These are phyloP conservation scores for Capra hircus DNA, from an alignment of 2,113 vertebrate species.

Conservation along the genomic window DNA sequence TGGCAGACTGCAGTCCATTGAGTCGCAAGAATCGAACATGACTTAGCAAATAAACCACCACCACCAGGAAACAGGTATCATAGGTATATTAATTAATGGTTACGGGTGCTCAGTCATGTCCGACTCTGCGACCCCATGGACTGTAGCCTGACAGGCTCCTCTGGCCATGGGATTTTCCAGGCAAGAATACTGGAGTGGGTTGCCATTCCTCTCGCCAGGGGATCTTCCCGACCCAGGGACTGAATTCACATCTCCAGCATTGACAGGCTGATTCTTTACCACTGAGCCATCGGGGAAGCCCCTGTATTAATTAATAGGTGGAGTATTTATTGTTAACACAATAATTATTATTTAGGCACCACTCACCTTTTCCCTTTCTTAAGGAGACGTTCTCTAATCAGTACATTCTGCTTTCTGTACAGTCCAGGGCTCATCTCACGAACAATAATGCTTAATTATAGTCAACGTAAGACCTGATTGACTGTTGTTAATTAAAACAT, in stretches of 20 bases:
- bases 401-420: background rate
- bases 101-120: background rate
- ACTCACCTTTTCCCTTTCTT: background rate
- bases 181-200: background rate
- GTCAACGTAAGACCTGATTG: background rate
- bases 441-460: background rate
- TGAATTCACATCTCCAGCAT: background rate
- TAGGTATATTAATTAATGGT: background rate
- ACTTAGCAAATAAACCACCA: too few relatives aligned
- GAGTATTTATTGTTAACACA: background rate
- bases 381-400: background rate
- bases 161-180: background rate
- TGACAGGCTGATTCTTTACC: background rate
- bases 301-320: background rate
- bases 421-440: background rate
- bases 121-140: background rate
- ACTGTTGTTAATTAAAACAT: background rate
- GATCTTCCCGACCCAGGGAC: fast-evolving
- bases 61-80: background rate
- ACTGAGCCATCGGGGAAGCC: background rate
- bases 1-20: background rate
- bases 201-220: background rate
- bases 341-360: background rate
- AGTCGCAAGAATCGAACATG: fast-evolving
- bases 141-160: background rate